phyloP scores from a whole-genome alignment of 2,888 invertebrate species.

The Ferrisia virgata region DNA sequence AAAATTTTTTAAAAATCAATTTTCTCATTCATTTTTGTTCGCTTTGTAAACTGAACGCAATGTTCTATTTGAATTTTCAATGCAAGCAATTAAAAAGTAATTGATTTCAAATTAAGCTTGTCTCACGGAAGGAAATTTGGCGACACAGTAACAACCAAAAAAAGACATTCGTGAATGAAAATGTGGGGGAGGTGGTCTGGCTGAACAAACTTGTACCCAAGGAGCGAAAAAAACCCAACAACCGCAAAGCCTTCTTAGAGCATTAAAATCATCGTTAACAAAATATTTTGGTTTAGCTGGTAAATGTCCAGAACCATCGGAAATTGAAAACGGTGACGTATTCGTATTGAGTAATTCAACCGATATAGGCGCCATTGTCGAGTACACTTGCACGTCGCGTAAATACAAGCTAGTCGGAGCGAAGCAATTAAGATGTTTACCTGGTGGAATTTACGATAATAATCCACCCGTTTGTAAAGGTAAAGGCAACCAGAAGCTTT shows the following conservation, averaged over 20 bases:
- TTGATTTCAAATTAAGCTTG: too few relatives aligned
- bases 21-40: too few relatives aligned
- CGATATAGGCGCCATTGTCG: conserved; percentile 65
- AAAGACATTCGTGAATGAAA: too few relatives aligned
- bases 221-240: background rate
- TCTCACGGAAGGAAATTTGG: too few relatives aligned
- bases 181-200: too few relatives aligned
- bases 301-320: conserved; percentile 68
- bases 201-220: too few relatives aligned
- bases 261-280: background rate
- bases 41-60: too few relatives aligned
- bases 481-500: too few relatives aligned
- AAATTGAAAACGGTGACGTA: conserved; percentile 63
- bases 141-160: too few relatives aligned
- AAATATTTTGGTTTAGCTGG: conserved; percentile 59
- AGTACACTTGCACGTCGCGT: conserved; percentile 67
- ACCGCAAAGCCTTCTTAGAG: background rate
- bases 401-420: conserved; percentile 70
- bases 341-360: conserved; percentile 61
- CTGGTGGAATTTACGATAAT: conserved; percentile 76
- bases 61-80: too few relatives aligned
- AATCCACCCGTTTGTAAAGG: conserved; percentile 71
- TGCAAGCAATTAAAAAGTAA: too few relatives aligned
- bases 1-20: too few relatives aligned
- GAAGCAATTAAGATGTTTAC: conserved; percentile 65